phyloP scores from a whole-genome alignment of 2,113 vertebrate species.

The Raja brachyura region DNA sequence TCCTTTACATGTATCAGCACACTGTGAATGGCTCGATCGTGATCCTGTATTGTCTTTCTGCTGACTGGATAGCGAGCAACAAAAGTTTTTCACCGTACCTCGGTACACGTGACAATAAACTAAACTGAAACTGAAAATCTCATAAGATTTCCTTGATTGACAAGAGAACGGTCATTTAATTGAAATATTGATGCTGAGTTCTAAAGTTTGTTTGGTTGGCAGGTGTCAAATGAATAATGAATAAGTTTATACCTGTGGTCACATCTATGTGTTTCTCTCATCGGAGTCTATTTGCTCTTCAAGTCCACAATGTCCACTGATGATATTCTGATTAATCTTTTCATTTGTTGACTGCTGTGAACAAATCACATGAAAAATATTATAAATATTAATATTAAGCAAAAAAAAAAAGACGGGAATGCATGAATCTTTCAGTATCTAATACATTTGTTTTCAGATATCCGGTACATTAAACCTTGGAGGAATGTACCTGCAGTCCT shows the following conservation, averaged over 20 bases:
- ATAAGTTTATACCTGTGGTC: slow-evolving; percentile 23
- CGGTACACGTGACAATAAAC: too few relatives aligned
- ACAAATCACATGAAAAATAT: slow-evolving; percentile 13
- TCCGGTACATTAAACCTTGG: slow-evolving; percentile 12
- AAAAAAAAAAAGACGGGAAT: background rate
- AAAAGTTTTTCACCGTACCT: too few relatives aligned
- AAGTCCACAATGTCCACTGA: background rate
- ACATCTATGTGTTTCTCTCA: background rate
- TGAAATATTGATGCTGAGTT: background rate
- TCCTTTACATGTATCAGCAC: too few relatives aligned
- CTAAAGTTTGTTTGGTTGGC: slow-evolving; percentile 29
- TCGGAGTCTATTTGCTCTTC: slow-evolving; percentile 15
- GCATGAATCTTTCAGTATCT: slow-evolving; percentile 35
- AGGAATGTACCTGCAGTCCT: background rate
- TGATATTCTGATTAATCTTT: slow-evolving; percentile 35
- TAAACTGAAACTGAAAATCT: background rate
- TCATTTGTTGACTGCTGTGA: background rate
- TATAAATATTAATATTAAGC: slow-evolving; percentile 36
- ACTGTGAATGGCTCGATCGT: too few relatives aligned
- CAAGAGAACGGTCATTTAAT: background rate
- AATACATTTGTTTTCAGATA: background rate
- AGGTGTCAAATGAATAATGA: slow-evolving; percentile 35
- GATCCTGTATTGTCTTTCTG: too few relatives aligned
- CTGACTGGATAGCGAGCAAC: too few relatives aligned
- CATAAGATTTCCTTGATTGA: slow-evolving; percentile 2